A percentile compares a stretch with the other conserved stretches of the same genome.
These are phyloP conservation scores for Lagopus muta DNA, from an alignment of 2,113 vertebrate species.

Conservation along the genomic window DNA sequence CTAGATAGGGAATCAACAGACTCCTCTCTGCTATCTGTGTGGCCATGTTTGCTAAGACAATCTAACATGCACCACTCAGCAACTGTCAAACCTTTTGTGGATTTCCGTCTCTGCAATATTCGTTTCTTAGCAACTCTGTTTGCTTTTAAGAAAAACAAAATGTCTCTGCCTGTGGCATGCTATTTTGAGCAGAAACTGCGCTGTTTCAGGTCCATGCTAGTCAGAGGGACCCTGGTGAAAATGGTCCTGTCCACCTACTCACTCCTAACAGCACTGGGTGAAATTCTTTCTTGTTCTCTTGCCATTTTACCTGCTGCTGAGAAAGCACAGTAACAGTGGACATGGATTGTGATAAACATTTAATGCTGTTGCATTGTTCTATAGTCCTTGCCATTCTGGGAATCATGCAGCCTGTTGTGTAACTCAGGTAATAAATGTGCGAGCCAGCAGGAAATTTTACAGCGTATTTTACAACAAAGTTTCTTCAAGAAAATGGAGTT, in stretches of 20 bases:
- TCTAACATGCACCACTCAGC: not conserved
- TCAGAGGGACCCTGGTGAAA: constrained; percentile 48
- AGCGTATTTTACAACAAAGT: not conserved
- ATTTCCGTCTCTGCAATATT: constrained; percentile 57
- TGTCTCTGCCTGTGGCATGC: constrained; percentile 62
- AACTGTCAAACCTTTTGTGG: constrained; percentile 55
- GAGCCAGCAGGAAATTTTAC: not conserved
- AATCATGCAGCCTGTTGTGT: not conserved
- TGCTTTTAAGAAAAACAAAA: constrained; percentile 70
- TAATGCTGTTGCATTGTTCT: not conserved
- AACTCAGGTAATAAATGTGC: not conserved
- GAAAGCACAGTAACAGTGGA: not conserved
- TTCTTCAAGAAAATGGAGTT: not conserved
- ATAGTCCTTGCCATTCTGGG: not conserved
- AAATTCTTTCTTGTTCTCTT: constrained; percentile 15
- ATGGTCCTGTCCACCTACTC: constrained; percentile 11
- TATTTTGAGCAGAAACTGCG: constrained; percentile 57
- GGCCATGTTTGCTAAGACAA: not conserved
- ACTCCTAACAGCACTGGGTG: not conserved
- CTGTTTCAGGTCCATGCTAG: constrained; percentile 28
- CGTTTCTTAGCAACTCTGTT: constrained; percentile 77
- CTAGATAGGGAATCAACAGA: not conserved
- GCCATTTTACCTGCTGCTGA: not conserved
- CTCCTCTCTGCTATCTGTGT: not conserved
- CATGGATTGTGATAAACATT: not conserved